These are phyloP conservation scores for Cactoblastis cactorum DNA, from an alignment of 2,888 invertebrate genomes.

Conservation along the genomic window DNA sequence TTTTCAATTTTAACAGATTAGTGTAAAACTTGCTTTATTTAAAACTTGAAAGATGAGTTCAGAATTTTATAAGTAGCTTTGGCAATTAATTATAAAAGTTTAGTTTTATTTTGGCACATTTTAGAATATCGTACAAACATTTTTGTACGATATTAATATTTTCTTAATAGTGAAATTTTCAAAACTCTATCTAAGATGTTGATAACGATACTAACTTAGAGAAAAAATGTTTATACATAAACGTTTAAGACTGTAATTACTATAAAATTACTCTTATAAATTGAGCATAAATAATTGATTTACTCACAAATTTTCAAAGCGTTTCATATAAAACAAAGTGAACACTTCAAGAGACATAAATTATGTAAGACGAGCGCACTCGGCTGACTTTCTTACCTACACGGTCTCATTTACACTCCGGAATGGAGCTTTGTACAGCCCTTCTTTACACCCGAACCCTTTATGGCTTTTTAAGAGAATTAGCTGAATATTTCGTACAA, in stretches of 20 bases:
- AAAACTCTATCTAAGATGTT: background rate
- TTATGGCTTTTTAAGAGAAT: slow-evolving; percentile 32
- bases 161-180: no score
- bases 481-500: slow-evolving; percentile 14
- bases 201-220: no score
- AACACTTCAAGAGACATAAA: slow-evolving; percentile 45
- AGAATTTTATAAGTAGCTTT: background rate
- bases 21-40: background rate
- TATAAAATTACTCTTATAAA: background rate
- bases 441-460: slow-evolving; percentile 34
- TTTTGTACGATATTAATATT: no score
- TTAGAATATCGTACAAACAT: no score
- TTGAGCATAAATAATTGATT: slow-evolving; percentile 33
- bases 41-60: background rate
- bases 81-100: no score
- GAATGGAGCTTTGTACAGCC: slow-evolving; percentile 34
- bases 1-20: background rate
- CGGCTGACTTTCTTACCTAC: slow-evolving; percentile 29
- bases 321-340: slow-evolving; percentile 44
- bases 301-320: slow-evolving; percentile 40
- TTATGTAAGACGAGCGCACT: slow-evolving; percentile 38
- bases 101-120: no score
- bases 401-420: slow-evolving; percentile 35
- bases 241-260: background rate
- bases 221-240: no score